Evolutionary conservation across 2,113 vertebrate species (phyloP).

Genomic region (Toxotes jaculatrix): DNA sequence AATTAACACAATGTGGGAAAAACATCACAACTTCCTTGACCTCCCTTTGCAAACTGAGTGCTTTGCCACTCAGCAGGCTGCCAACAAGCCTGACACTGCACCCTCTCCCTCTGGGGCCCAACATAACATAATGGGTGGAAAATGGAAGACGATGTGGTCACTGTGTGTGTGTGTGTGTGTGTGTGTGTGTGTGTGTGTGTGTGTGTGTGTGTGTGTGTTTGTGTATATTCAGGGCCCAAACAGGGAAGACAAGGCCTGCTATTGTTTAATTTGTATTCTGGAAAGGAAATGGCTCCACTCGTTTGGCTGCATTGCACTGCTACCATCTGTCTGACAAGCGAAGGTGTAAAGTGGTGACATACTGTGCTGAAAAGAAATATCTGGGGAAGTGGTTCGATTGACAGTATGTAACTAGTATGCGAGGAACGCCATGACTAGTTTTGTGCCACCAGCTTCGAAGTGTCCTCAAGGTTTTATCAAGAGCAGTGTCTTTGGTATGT

Average conservation of each 20-base stretch:
- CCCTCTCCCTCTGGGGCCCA: constrained; percentile 43
- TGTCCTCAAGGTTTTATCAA: constrained; percentile 19
- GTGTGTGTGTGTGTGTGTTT: constrained; percentile 18
- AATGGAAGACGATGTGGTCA: constrained; percentile 24
- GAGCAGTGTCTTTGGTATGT: constrained; percentile 53
- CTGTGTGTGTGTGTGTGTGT: constrained; percentile 12
- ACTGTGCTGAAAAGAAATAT: constrained; percentile 20
- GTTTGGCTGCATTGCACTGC: constrained; percentile 60
- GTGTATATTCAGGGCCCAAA: constrained; percentile 5
- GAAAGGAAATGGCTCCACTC: constrained; percentile 68
- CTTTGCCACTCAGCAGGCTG: constrained; percentile 54
- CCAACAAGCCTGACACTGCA: constrained; percentile 47
- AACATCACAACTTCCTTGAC: constrained; percentile 57
- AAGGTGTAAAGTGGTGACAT: constrained; percentile 48
- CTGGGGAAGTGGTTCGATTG: not conserved
- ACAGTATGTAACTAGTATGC: constrained; percentile 29
- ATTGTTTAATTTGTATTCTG: constrained; percentile 66
- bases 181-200: constrained; percentile 17
- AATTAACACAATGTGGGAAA: constrained; percentile 26
- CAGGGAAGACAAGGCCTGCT: constrained; percentile 46
- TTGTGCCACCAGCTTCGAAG: constrained; percentile 9
- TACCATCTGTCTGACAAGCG: constrained; percentile 34
- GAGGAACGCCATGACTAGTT: constrained; percentile 19
- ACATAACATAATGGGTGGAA: constrained; percentile 54
- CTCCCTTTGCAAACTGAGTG: constrained; percentile 29